A percentile compares a stretch with the other conserved stretches of the same genome.
These are phyloP conservation scores for Himalopsyche japonica DNA, from an alignment of 2,888 invertebrate species.

Conservation along the genomic window DNA sequence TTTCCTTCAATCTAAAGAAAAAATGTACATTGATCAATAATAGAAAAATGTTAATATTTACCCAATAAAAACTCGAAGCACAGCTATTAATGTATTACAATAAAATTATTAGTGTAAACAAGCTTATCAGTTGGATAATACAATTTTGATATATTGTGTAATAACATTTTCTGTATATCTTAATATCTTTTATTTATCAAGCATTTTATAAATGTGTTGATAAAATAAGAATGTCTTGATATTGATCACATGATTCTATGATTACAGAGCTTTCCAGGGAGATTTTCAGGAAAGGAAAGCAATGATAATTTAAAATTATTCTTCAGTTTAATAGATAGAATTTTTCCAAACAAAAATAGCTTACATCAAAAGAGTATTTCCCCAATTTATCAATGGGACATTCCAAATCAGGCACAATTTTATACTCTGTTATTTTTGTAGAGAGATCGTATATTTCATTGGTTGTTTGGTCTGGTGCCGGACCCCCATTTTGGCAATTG, in stretches of 20 bases:
- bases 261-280: no score
- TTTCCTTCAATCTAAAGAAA: constrained; percentile 67
- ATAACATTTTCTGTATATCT: no score
- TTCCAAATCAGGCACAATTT: constrained; percentile 74
- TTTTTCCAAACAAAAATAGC: constrained; percentile 37
- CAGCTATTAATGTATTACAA: no score
- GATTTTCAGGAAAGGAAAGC: no score
- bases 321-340: background rate
- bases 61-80: background rate
- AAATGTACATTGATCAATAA: constrained; percentile 17
- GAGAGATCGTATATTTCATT: constrained; percentile 85
- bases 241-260: no score
- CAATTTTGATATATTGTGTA: no score
- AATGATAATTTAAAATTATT: no score
- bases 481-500: constrained; percentile 96
- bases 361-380: constrained; percentile 65
- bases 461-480: constrained; percentile 90
- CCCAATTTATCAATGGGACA: constrained; percentile 79
- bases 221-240: no score
- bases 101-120: no score
- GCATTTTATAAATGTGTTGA: no score
- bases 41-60: background rate
- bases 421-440: constrained; percentile 77
- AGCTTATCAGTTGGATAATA: no score
- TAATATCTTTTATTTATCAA: no score